Conservation (phyloP, 92 coral and sea anemone species). For the Epizoanthus ramosus region DNA sequence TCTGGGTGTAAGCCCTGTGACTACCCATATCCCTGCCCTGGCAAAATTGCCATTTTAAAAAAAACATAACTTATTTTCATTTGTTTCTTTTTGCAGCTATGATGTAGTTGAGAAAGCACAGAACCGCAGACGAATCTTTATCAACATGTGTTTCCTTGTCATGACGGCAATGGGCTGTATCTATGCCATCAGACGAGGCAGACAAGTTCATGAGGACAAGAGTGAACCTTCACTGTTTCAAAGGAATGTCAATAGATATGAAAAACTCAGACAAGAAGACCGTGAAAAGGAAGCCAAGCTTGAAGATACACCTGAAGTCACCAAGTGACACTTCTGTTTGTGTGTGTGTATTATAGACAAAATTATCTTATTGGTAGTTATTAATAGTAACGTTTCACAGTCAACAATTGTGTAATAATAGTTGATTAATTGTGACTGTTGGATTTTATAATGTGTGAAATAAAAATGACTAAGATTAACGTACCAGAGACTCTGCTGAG, state of each 20-base stretch:
- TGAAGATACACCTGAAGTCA: constrained; percentile 2
- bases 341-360: too few species aligned
- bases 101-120: constrained; percentile 67
- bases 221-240: constrained; percentile 60
- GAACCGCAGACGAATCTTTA: constrained; percentile 63
- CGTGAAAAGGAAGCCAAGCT: constrained; percentile 41
- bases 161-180: constrained; percentile 56
- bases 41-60: not conserved
- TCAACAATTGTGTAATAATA: too few species aligned
- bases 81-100: constrained; percentile 32
- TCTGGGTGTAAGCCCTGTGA: not conserved
- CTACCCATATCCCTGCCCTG: not conserved
- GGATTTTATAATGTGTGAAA: too few species aligned
- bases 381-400: too few species aligned
- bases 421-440: too few species aligned
- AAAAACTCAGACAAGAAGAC: constrained; percentile 54
- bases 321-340: constrained; percentile 7
- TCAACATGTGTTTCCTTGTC: constrained; percentile 53
- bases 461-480: too few species aligned
- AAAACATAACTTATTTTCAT: not conserved
- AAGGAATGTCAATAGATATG: constrained; percentile 64
- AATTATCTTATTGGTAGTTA: too few species aligned
- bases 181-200: constrained; percentile 52
- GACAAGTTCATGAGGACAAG: constrained; percentile 55
- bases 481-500: too few species aligned